Evolutionary conservation across 2,797 vertebrate species (phyloP).

Genomic region (Hirundo rustica): DNA sequence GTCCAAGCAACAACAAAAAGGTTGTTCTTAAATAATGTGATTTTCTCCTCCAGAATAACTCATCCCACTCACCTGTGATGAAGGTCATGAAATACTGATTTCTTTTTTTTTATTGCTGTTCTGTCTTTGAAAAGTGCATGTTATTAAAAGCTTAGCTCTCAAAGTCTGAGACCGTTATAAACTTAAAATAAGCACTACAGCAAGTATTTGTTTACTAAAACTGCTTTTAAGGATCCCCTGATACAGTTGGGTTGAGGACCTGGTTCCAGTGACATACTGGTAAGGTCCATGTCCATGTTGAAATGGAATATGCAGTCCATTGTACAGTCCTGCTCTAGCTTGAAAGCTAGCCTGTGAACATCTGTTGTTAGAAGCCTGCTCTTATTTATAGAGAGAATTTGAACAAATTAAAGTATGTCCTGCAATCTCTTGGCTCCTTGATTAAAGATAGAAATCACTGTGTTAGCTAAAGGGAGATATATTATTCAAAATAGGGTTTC

Average conservation of each 20-base stretch:
- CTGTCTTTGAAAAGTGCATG: not conserved
- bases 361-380: not conserved
- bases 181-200: not conserved
- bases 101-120: not conserved
- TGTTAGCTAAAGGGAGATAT: not conserved
- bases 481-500: not conserved
- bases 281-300: not conserved
- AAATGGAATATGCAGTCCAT: not conserved
- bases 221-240: not conserved
- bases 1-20: not conserved
- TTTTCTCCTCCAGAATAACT: not conserved
- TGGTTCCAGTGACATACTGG: not conserved
- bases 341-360: not conserved
- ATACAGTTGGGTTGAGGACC: not conserved
- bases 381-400: not conserved
- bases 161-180: not conserved
- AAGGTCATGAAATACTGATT: rapidly evolving
- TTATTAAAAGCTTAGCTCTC: not conserved
- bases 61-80: not conserved
- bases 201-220: not conserved
- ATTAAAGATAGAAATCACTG: not conserved
- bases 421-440: not conserved
- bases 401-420: not conserved
- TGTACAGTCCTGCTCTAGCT: not conserved
- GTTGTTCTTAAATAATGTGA: not conserved